Conservation (phyloP, 1,140 invertebrate species). For the Tenebrio molitor region DNA sequence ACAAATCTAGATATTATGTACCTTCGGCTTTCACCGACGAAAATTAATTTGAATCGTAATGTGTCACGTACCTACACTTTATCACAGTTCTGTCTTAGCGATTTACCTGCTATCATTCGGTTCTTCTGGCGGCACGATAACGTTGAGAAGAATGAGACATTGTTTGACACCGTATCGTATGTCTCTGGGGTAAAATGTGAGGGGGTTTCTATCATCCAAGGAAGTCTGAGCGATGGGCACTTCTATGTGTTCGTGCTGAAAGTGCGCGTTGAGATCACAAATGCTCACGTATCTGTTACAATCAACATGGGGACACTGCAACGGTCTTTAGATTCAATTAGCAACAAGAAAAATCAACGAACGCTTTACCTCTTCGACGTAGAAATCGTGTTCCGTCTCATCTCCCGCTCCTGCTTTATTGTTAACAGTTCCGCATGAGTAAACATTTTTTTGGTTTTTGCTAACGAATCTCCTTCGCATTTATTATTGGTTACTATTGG, state of each 20-base stretch:
- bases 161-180: slow-evolving; percentile 5
- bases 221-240: not conserved
- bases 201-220: slow-evolving; percentile 1
- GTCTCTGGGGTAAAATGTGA: slow-evolving; percentile 2
- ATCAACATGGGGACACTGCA: slow-evolving; percentile 17
- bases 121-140: not conserved
- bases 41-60: too few species aligned
- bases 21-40: too few species aligned
- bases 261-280: slow-evolving; percentile 10
- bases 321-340: not conserved
- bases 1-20: too few species aligned
- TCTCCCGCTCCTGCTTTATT: not conserved
- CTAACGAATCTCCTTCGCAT: not conserved
- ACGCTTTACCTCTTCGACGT: slow-evolving; percentile 2
- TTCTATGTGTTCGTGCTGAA: slow-evolving; percentile 29
- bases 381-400: not conserved
- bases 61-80: too few species aligned
- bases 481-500: not conserved
- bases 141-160: slow-evolving; percentile 25
- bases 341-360: not conserved
- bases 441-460: not conserved
- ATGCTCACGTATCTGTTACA: slow-evolving; percentile 12
- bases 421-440: not conserved
- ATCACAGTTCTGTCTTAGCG: too few species aligned
- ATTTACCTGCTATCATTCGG: not conserved